A percentile compares a stretch with the other conserved stretches of the same genome.
Conservation (phyloP, 2,113 vertebrate genomes). For the Carassius carassius region DNA sequence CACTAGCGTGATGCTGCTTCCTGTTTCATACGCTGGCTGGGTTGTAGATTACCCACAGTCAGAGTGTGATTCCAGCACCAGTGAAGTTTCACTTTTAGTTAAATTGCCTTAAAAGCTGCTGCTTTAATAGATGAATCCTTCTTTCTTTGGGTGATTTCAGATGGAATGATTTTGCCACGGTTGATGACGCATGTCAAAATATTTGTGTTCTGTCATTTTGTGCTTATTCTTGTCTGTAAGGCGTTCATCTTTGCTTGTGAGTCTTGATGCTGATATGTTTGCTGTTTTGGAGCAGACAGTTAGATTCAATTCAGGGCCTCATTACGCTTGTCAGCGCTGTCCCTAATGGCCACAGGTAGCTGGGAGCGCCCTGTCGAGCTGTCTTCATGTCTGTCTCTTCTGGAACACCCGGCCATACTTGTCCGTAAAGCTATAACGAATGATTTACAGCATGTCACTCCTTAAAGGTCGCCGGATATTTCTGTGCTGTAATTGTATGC, state of each 20-base stretch:
- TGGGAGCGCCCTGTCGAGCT: slow-evolving; percentile 10
- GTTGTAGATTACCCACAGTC: too few relatives aligned
- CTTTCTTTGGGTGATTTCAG: too few relatives aligned
- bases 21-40: too few relatives aligned
- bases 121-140: too few relatives aligned
- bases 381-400: slow-evolving; percentile 12
- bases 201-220: not conserved
- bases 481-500: not conserved
- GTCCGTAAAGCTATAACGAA: slow-evolving; percentile 10
- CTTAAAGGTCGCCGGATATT: not conserved
- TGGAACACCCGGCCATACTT: not conserved
- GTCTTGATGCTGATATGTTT: not conserved
- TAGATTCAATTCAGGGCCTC: slow-evolving; percentile 31
- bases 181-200: not conserved
- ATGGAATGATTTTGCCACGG: too few relatives aligned
- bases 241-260: not conserved
- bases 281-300: not conserved
- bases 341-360: slow-evolving; percentile 36
- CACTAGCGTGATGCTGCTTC: too few relatives aligned
- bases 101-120: too few relatives aligned
- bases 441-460: not conserved
- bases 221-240: not conserved
- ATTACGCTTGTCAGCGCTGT: slow-evolving; percentile 47
- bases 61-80: too few relatives aligned
- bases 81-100: too few relatives aligned